Base-by-base conservation (phyloP, 2,797 vertebrate species). In the Salmo trutta region DNA sequence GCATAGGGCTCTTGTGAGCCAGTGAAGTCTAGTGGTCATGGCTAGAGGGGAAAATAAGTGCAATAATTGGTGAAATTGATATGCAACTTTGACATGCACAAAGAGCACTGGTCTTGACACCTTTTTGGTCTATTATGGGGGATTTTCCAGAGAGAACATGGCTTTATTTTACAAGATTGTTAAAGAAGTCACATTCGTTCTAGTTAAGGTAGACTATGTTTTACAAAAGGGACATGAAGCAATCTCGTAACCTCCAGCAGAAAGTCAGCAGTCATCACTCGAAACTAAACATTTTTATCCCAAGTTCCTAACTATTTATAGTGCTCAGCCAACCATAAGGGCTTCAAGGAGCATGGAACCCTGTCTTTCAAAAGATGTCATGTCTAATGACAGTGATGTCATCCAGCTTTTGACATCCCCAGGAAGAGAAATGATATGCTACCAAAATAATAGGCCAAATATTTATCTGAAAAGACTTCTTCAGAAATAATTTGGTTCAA, bases 301-400 rank as follows among this genome's bases (percentile, higher is more conserved):
- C 59, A 64, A 4, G 59, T 67, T 76, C 47, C 70, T 84, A 89
- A 84, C 86, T 87, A 79, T 86, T 87, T 88, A 93, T 90, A 90
- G 80, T 80, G 86, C 79, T 84, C 78, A 76, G 75, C 84, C 85
- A 85, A 82, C 84, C 86, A 33, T 90, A 82, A 69, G 65, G 74
- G 64, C 74, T 81, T 88, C 84, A 87, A 83, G 71, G 68, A 79
- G 76, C 8, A 36, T 64, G 77, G 74, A 88, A 81, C 51, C 59
- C 17, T 33, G 66, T 31, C 66, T 77, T 68, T 83, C 82, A 66
- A 75, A 89, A 93, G 88, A 93, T 92, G 89, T 93, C 85, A 5
- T 82, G 76, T 84, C 53, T 66, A 86, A 78, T 47, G 85, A 82
- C 73, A 86, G 79, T 93, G 90, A 95, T 92, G 90, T 91, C 91